A percentile compares a stretch with the other conserved stretches of the same genome.
These are phyloP conservation scores for Andrena dorsata DNA, from an alignment of 2,888 invertebrate genomes.

Conservation along the genomic window DNA sequence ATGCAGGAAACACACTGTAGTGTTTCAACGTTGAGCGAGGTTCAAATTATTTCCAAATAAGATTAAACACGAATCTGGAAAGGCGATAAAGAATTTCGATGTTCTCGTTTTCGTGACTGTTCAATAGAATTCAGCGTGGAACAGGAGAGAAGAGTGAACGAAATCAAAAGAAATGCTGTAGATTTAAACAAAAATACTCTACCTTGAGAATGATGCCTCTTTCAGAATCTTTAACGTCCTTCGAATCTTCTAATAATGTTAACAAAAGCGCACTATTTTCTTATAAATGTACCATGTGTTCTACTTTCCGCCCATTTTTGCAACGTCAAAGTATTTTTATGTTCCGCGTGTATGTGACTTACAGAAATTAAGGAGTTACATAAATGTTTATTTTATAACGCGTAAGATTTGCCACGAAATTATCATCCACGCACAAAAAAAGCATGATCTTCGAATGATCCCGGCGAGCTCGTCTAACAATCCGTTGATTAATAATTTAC, in stretches of 20 bases:
- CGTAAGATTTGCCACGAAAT: conserved; percentile 13
- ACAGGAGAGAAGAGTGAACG: background rate
- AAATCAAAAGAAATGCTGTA: conserved; percentile 32
- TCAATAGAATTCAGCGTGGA: conserved; percentile 5
- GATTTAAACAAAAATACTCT: conserved; percentile 27
- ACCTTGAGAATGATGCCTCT: conserved; percentile 29
- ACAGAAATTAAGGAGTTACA: background rate
- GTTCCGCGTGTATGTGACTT: conserved; percentile 25
- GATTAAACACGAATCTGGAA: conserved; percentile 13
- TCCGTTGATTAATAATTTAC: conserved; percentile 6
- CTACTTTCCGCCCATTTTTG: conserved; percentile 58
- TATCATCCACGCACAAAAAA: conserved; percentile 36
- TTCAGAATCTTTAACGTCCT: conserved; percentile 39
- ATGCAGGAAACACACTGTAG: background rate
- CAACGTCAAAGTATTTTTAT: conserved; percentile 45
- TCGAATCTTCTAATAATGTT: conserved; percentile 46
- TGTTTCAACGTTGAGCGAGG: conserved; percentile 16
- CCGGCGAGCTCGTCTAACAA: background rate
- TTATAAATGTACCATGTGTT: conserved; percentile 55
- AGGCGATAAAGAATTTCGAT: conserved; percentile 2
- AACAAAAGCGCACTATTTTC: conserved; percentile 49
- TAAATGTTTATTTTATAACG: conserved; percentile 4
- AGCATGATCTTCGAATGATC: background rate
- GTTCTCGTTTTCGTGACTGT: conserved; percentile 16
- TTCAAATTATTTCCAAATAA: conserved; percentile 34